Evolutionary conservation across 2,797 vertebrate species (phyloP).

Genomic region (Graptemys geographica): DNA sequence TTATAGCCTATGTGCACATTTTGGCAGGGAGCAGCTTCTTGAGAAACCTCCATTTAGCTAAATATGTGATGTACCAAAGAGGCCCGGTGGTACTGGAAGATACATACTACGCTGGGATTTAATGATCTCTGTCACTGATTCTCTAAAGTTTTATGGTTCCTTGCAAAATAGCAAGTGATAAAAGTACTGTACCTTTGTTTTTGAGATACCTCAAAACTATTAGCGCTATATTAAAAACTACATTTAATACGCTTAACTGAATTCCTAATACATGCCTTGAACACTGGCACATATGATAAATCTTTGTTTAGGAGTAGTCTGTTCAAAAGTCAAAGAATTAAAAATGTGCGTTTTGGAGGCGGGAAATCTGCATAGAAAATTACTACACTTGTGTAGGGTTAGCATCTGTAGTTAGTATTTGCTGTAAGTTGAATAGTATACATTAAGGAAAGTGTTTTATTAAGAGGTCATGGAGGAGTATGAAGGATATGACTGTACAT

Average conservation of each 20-base stretch:
- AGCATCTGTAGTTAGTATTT: background rate
- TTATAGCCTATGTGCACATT: too few species aligned
- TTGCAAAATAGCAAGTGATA: background rate
- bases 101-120: too few species aligned
- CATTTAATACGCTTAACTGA: background rate
- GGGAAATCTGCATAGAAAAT: background rate
- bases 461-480: background rate
- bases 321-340: background rate
- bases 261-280: background rate
- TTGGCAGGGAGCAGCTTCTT: background rate
- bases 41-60: background rate
- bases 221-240: background rate
- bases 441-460: background rate
- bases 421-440: background rate
- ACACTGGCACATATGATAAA: background rate
- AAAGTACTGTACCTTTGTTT: too few species aligned
- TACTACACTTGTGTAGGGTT: background rate
- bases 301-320: background rate
- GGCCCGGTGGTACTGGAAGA: background rate
- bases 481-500: background rate
- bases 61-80: background rate
- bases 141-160: background rate
- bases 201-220: background rate
- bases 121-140: background rate
- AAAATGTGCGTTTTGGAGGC: rapidly evolving